Evolutionary conservation across 2,113 vertebrate genomes (phyloP).

Genomic region (Heterochromis multidens): DNA sequence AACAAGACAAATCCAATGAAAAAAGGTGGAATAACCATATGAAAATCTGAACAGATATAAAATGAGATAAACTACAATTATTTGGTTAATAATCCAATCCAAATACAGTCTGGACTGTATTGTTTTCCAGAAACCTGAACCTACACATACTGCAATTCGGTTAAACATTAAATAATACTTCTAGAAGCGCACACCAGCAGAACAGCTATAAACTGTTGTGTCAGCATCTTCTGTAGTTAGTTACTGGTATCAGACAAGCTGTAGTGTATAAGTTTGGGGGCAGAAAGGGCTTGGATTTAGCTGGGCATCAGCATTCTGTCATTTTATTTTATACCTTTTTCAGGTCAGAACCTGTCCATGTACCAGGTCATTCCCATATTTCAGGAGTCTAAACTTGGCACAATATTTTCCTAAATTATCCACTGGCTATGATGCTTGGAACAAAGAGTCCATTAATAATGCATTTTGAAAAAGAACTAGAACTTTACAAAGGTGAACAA

Average conservation of each 20-base stretch:
- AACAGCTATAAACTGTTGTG: neutral
- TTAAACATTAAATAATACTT: slow-evolving; percentile 1
- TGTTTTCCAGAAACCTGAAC: neutral
- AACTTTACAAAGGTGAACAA: neutral
- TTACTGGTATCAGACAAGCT: neutral
- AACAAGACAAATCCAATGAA: neutral
- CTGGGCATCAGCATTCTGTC: slow-evolving; percentile 8
- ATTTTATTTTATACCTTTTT: neutral
- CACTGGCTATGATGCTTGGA: neutral
- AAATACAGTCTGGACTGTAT: neutral
- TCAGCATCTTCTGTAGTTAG: slow-evolving; percentile 14
- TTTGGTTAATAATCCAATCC: neutral
- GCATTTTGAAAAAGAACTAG: neutral
- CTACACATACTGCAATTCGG: neutral
- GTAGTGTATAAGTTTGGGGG: neutral
- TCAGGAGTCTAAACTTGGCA: neutral
- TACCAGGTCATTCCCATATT: neutral
- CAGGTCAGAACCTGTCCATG: neutral
- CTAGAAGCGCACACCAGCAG: neutral
- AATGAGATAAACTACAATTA: neutral
- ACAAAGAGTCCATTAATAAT: neutral
- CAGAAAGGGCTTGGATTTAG: neutral
- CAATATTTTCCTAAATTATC: neutral
- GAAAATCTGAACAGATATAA: neutral
- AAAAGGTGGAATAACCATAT: neutral